phyloP scores from a whole-genome alignment of 2,113 vertebrate species.

The Toxotes chatareus region DNA sequence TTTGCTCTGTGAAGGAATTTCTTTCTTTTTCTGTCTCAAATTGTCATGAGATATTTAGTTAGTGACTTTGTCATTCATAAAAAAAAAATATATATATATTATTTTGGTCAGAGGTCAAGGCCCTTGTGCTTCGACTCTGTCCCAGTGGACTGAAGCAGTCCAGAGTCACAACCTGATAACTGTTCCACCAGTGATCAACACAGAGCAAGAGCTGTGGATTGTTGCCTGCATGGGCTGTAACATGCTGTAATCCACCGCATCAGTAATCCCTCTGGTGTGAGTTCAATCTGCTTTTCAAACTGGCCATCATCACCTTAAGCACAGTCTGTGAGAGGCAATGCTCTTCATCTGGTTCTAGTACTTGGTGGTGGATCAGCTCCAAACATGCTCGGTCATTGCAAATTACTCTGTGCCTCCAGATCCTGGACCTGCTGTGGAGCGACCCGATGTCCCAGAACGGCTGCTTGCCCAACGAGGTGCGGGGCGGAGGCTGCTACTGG shows the following conservation, averaged over 20 bases:
- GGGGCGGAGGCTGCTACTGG: slow-evolving; percentile 94
- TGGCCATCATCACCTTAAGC: slow-evolving; percentile 12
- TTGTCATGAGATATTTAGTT: background rate
- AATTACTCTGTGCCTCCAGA: slow-evolving; percentile 71
- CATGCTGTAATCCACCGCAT: slow-evolving; percentile 54
- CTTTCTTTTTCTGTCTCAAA: background rate
- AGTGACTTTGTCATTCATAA: background rate
- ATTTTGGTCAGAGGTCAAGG: background rate
- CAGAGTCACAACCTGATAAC: background rate
- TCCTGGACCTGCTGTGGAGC: slow-evolving; percentile 95
- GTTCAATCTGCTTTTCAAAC: slow-evolving; percentile 40
- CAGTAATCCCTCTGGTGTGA: slow-evolving; percentile 55
- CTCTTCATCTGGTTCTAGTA: background rate
- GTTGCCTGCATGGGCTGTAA: slow-evolving; percentile 11
- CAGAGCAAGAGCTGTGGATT: slow-evolving; percentile 3
- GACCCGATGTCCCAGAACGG: slow-evolving; percentile 91
- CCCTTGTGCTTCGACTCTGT: background rate
- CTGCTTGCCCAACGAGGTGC: slow-evolving; percentile 88
- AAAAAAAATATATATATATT: background rate
- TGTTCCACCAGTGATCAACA: slow-evolving; percentile 76
- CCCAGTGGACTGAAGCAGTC: background rate
- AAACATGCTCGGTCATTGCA: background rate
- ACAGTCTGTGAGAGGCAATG: background rate
- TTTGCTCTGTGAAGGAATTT: background rate
- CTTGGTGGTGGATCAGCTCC: background rate